These are phyloP conservation scores for Psix sp. DNA, from an alignment of 1,140 invertebrate species.

Conservation along the genomic window DNA sequence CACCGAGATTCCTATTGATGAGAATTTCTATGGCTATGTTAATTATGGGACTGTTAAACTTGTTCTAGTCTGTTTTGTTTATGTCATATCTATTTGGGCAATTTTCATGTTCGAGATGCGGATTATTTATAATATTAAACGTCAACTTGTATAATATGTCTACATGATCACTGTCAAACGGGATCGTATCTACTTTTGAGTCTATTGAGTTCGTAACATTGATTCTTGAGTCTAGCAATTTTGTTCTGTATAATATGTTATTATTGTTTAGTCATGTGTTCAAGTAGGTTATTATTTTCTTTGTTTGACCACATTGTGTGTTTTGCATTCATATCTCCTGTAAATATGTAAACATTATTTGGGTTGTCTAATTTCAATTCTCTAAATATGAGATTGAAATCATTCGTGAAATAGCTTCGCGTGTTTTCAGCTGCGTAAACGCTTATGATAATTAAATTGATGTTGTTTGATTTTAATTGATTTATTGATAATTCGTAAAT, in stretches of 20 bases:
- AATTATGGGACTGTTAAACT: constrained; percentile 5
- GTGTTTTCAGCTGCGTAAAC: constrained; percentile 36
- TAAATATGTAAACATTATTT: constrained; percentile 49
- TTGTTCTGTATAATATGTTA: constrained; percentile 16
- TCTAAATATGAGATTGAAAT: constrained; percentile 39
- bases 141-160: not conserved
- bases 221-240: constrained; percentile 35
- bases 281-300: constrained; percentile 16
- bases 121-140: not conserved
- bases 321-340: constrained; percentile 59
- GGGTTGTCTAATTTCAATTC: constrained; percentile 30
- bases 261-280: constrained; percentile 40
- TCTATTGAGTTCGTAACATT: constrained; percentile 1
- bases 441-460: constrained; percentile 26
- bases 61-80: constrained; percentile 6
- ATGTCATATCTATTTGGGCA: constrained; percentile 1
- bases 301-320: constrained; percentile 43
- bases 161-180: constrained; percentile 52
- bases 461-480: too few relatives aligned
- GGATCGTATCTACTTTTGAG: constrained; percentile 25
- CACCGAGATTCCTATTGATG: not conserved
- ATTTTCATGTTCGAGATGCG: not conserved
- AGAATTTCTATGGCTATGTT: constrained; percentile 1
- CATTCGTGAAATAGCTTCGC: constrained; percentile 26
- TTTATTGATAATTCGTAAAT: too few relatives aligned